Conservation (phyloP, 2,888 invertebrate genomes). For the Harpalus rufipes region DNA sequence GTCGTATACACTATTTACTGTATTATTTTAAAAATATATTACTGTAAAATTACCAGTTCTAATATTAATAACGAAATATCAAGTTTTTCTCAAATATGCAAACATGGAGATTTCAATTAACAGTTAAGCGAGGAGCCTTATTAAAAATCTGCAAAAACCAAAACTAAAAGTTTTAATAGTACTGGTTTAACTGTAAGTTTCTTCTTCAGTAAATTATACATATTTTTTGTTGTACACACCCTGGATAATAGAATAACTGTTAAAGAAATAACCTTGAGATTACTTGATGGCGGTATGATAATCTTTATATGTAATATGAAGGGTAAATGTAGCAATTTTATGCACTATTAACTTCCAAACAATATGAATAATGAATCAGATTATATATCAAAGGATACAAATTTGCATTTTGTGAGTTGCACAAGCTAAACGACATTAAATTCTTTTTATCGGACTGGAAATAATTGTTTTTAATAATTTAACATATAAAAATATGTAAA, state of each 20-base stretch:
- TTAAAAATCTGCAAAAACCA: conserved; percentile 1
- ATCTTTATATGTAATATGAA: neutral
- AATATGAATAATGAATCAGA: neutral
- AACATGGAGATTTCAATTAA: neutral
- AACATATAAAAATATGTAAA: too few relatives aligned
- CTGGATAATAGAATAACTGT: neutral
- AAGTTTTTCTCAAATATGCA: neutral
- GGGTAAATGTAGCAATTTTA: neutral
- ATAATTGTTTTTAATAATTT: too few relatives aligned
- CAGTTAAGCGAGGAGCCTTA: neutral
- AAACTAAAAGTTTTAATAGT: neutral
- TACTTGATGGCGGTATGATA: neutral
- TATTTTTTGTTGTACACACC: neutral
- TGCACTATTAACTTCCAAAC: neutral
- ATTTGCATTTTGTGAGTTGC: neutral
- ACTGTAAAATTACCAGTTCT: neutral
- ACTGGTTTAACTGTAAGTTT: neutral
- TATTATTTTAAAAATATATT: neutral
- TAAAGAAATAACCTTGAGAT: neutral
- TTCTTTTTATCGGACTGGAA: too few relatives aligned
- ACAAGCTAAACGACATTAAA: too few relatives aligned
- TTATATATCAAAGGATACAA: neutral
- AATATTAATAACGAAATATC: neutral
- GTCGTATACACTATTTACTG: neutral
- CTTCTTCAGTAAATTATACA: neutral